Conservation (phyloP, 2,797 vertebrate genomes). For the Corythornis leucogaster region DNA sequence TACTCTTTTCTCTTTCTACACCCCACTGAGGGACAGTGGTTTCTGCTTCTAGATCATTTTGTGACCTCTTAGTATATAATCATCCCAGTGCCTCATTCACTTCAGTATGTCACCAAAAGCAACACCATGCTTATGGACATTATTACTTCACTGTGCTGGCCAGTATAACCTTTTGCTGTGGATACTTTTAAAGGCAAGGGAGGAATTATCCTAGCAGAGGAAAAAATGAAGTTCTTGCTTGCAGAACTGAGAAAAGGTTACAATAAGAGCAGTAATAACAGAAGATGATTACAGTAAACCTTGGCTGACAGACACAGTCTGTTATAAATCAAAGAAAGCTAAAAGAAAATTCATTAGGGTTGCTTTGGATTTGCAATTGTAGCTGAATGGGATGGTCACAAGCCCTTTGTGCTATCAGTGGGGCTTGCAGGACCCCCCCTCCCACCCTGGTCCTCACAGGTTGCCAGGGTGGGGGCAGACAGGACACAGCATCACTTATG, state of each 20-base stretch:
- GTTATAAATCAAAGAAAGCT: neutral
- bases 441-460: neutral
- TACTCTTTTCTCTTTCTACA: neutral
- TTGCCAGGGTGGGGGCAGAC: no score
- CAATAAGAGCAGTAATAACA: neutral
- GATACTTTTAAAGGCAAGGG: neutral
- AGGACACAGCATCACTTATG: neutral
- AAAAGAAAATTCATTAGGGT: neutral
- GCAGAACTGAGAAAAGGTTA: neutral
- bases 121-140: neutral
- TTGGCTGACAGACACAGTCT: neutral
- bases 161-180: neutral
- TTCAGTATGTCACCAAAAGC: neutral
- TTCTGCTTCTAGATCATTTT: neutral
- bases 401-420: rapidly evolving
- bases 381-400: neutral
- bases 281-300: neutral
- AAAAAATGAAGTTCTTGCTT: neutral
- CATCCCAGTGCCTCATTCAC: neutral
- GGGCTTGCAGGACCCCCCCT: neutral
- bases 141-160: neutral
- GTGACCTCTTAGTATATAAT: neutral
- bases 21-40: neutral
- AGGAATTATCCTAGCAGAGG: neutral
- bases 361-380: neutral